Conservation (phyloP, 2,888 invertebrate genomes). For the Anagyrus pseudococci region DNA sequence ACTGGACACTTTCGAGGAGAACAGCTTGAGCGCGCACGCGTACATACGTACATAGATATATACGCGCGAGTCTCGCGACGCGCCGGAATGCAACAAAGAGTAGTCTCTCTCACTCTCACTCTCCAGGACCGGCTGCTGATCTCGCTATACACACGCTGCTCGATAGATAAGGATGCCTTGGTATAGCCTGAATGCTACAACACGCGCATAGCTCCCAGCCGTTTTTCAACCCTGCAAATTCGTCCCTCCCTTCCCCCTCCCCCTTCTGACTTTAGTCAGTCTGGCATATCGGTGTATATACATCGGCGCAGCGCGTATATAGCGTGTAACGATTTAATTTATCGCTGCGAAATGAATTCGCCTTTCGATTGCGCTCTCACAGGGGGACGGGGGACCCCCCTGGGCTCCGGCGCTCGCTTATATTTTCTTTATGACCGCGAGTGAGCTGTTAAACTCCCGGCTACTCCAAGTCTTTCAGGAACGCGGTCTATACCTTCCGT, state of each 20-base stretch:
- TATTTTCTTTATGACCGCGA: too few relatives aligned
- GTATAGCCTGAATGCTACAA: too few relatives aligned
- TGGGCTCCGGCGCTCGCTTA: too few relatives aligned
- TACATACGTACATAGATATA: conserved; percentile 16
- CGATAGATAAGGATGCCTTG: neutral
- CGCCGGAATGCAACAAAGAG: conserved; percentile 52
- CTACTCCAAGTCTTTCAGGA: neutral
- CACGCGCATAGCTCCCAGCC: too few relatives aligned
- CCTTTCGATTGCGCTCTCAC: too few relatives aligned
- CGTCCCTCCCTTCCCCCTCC: too few relatives aligned
- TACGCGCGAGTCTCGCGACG: conserved; percentile 24
- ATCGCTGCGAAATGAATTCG: neutral
- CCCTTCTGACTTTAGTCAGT: neutral
- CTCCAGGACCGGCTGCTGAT: neutral
- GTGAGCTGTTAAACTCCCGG: neutral
- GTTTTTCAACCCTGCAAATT: too few relatives aligned
- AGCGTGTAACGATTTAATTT: neutral
- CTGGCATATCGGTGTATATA: neutral
- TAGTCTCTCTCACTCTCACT: conserved; percentile 30
- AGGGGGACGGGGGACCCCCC: too few relatives aligned
- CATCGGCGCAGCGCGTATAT: neutral
- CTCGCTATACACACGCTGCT: too few relatives aligned
- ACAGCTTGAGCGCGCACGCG: conserved; percentile 18
- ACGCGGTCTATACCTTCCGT: too few relatives aligned
- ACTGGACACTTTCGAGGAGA: conserved; percentile 47